Evolutionary conservation across 2,888 invertebrate species (phyloP).

Genomic region (Hypsopygia costalis): DNA sequence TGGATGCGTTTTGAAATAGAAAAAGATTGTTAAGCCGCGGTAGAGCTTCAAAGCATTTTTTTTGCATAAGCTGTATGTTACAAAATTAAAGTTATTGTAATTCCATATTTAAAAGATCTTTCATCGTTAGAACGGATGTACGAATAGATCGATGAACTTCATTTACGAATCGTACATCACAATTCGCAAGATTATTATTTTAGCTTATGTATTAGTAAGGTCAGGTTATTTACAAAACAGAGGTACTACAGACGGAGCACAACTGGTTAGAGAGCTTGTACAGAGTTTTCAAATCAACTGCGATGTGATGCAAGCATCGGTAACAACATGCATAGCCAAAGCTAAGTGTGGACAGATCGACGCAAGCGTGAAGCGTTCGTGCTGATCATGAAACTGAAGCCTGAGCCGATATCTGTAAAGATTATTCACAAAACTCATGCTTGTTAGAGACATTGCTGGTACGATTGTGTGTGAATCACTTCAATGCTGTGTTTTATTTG

Average conservation of each 20-base stretch:
- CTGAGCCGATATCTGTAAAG: conserved; percentile 13
- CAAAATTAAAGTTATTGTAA: too few relatives aligned
- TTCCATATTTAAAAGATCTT: too few relatives aligned
- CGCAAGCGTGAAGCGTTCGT: conserved; percentile 52
- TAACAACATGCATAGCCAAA: conserved; percentile 53
- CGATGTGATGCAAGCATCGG: conserved; percentile 8
- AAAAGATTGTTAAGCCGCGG: background rate
- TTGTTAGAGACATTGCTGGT: conserved; percentile 1
- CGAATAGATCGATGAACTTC: too few relatives aligned
- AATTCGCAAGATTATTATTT: too few relatives aligned
- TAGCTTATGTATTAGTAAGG: too few relatives aligned
- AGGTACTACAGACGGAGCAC: conserved; percentile 1
- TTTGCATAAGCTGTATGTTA: background rate
- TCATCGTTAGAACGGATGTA: too few relatives aligned
- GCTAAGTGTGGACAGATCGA: conserved; percentile 35
- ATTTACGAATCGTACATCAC: too few relatives aligned
- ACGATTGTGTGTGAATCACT: background rate
- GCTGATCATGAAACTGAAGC: conserved; percentile 51
- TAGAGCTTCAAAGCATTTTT: background rate
- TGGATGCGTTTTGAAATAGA: conserved; percentile 4
- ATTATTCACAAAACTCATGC: background rate
- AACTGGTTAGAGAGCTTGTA: background rate
- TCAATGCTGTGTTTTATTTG: too few relatives aligned
- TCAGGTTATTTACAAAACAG: background rate
- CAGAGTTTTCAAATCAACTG: background rate